Base-by-base conservation (phyloP, 2,797 vertebrate species). In the Sebastes itinus region DNA sequence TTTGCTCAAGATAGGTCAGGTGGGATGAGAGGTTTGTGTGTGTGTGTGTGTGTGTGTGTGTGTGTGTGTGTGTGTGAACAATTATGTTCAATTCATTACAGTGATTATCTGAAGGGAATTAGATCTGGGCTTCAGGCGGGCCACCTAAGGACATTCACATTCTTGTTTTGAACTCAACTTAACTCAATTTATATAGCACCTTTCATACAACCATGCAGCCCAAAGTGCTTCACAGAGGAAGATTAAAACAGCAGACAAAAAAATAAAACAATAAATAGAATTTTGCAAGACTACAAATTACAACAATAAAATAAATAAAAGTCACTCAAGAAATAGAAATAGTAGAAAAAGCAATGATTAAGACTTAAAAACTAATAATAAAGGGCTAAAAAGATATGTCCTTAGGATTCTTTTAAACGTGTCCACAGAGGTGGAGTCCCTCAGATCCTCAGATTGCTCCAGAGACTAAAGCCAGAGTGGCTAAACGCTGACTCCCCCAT, bases 101-200 rank as follows among this genome's bases (percentile, higher is more conserved):
- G 9, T 46, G 18, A 65, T 69, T 30, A 72, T 76, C 5, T 56
- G 35, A 70, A 42, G 14, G 42, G 52, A 72, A 83, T 79, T 69
- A 30, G 11, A 66, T 59, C 2, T 22, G 18, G 33, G 54, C 38
- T 74, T 52, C 20, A 78, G 38, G 23, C 6, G 0, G 14, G 55
- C 28, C 54, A 82, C n/a, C 9, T 67, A 59, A 77, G 49, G 33
- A 77, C 66, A 79, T 71, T 74, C 30, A 71, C 20, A 49, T n/a
- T 72, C 9, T 72, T 62, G 58, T 72, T 82, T 30, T 83, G 18
- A 64, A 72, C 23, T 27, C 23, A 58, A 27, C 11, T 22, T 2
- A 46, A 46, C 42, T 46, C 16, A 18, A 18, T 46, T 46, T 46
- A 46, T 46, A 20, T 46, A 46, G 42, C 42, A 46, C 16, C 16